These are phyloP conservation scores for Tachystola acroxantha DNA, from an alignment of 2,888 invertebrate genomes.

Conservation along the genomic window DNA sequence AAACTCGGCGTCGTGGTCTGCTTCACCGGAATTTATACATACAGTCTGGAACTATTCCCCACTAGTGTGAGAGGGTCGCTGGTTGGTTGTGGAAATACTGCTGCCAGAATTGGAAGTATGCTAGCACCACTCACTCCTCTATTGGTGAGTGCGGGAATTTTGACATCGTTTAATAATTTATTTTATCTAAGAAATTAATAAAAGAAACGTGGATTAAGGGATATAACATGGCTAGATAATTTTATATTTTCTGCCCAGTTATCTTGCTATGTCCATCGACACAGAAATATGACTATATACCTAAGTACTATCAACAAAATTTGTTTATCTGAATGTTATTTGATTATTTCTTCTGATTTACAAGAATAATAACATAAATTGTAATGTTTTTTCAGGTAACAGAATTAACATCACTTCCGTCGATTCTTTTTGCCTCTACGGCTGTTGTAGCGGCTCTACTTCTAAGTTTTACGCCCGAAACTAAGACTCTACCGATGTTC, in stretches of 20 bases:
- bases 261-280: too few relatives aligned
- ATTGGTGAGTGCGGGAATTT: constrained; percentile 53
- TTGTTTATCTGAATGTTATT: too few relatives aligned
- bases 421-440: constrained; percentile 45
- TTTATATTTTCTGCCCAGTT: too few relatives aligned
- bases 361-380: too few relatives aligned
- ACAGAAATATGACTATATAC: too few relatives aligned
- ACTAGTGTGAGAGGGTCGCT: constrained; percentile 58
- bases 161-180: too few relatives aligned
- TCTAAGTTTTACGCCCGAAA: constrained; percentile 53
- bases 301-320: too few relatives aligned
- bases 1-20: constrained; percentile 54
- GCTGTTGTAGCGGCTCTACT: constrained; percentile 41
- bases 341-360: too few relatives aligned
- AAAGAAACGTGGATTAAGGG: too few relatives aligned
- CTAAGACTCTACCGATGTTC: constrained; percentile 50
- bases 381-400: constrained; percentile 44
- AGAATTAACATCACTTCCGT: constrained; percentile 38
- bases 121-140: constrained; percentile 56
- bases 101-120: constrained; percentile 56
- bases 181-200: too few relatives aligned
- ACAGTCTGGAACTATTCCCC: constrained; percentile 56
- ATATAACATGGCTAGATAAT: too few relatives aligned
- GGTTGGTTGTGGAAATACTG: constrained; percentile 50
- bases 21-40: constrained; percentile 57